Percentiles rank a stretch among this genome's conserved stretches.
phyloP scores from a whole-genome alignment of 2,797 vertebrate genomes.

The Falco naumanni region DNA sequence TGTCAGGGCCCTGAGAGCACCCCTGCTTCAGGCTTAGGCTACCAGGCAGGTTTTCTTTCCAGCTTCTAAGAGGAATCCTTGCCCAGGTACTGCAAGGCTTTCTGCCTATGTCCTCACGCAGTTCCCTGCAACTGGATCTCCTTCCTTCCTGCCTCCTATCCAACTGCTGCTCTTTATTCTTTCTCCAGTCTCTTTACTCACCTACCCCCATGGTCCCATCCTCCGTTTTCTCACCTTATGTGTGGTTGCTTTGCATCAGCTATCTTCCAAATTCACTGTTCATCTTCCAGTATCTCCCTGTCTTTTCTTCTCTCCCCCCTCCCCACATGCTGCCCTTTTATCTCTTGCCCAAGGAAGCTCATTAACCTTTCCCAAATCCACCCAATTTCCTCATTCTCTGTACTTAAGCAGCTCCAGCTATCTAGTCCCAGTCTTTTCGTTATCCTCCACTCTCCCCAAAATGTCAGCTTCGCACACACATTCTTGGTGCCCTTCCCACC shows the following conservation, averaged over 20 bases:
- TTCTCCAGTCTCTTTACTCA: not conserved
- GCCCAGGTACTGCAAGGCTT: not conserved
- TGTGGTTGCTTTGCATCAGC: not conserved
- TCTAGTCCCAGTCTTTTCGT: not conserved
- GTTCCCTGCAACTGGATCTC: not conserved
- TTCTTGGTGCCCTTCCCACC: not conserved
- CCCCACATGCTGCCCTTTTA: not conserved
- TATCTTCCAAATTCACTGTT: not conserved
- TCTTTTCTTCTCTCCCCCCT: not conserved
- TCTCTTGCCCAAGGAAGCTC: not conserved
- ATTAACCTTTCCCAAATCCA: not conserved
- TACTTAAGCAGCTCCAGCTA: not conserved
- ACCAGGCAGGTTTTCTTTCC: not conserved
- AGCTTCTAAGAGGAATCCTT: not conserved
- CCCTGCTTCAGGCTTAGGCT: not conserved
- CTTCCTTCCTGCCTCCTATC: not conserved
- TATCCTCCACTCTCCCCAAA: not conserved
- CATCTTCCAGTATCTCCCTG: not conserved
- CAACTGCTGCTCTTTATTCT: not conserved
- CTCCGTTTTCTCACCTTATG: not conserved
- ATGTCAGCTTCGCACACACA: not conserved
- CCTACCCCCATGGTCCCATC: not conserved
- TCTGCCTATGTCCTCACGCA: not conserved
- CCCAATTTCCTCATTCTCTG: not conserved
- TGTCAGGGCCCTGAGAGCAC: not conserved